phyloP scores from a whole-genome alignment of 2,797 vertebrate genomes.

The Australoheros facetus region DNA sequence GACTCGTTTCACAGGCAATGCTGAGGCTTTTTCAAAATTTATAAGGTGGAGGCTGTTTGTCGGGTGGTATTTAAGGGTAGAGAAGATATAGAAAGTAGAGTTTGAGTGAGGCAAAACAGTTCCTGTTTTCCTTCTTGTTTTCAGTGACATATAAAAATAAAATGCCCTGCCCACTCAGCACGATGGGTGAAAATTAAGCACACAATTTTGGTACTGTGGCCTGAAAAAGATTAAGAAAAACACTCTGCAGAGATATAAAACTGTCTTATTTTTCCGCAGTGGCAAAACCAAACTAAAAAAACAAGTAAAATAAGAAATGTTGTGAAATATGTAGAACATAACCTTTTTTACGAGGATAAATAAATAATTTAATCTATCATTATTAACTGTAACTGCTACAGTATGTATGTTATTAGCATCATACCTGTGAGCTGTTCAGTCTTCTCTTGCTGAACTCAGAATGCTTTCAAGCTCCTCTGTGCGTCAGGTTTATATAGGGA shows the following conservation, averaged over 20 bases:
- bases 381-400: not conserved
- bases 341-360: not conserved
- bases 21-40: conserved; percentile 12
- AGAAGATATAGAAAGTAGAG: not conserved
- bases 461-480: not conserved
- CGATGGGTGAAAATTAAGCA: conserved; percentile 1
- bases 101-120: not conserved
- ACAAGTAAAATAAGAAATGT: conserved; percentile 2
- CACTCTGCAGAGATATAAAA: not conserved
- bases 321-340: not conserved
- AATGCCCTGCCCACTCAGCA: not conserved
- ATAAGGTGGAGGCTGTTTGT: conserved; percentile 7
- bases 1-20: conserved; percentile 9
- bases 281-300: not conserved
- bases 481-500: conserved; percentile 27
- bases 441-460: not conserved
- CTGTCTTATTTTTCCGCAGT: not conserved
- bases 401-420: not conserved
- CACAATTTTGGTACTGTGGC: not conserved
- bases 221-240: not conserved
- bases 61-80: not conserved
- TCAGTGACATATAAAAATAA: not conserved
- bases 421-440: conserved; percentile 34
- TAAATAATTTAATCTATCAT: not conserved
- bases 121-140: not conserved